Evolutionary conservation across 2,113 vertebrate species (phyloP).

Genomic region (Passer domesticus): DNA sequence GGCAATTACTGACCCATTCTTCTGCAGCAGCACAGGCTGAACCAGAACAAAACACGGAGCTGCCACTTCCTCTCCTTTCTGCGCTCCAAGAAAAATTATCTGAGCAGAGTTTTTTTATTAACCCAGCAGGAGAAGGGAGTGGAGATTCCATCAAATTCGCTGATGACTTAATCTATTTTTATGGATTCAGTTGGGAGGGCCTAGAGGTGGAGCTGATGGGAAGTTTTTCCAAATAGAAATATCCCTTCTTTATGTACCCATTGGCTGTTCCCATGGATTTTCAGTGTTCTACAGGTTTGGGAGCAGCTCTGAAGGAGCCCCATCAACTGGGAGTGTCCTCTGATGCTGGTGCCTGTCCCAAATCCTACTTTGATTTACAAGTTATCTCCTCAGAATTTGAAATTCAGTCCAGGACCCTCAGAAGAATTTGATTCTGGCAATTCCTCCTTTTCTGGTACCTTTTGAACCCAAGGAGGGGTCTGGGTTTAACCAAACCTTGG

Average conservation of each 20-base stretch:
- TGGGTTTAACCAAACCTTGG: not conserved
- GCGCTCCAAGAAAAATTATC: not conserved
- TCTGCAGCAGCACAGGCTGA: not conserved
- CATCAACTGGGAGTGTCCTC: not conserved
- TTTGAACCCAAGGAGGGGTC: not conserved
- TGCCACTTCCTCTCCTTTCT: not conserved
- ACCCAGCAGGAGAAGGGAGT: not conserved
- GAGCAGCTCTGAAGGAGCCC: not conserved
- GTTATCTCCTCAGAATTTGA: not conserved
- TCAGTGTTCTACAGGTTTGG: not conserved
- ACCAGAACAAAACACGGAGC: not conserved
- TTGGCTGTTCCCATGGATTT: not conserved
- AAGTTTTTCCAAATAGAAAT: not conserved
- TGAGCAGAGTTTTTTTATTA: not conserved
- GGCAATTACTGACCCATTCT: slow-evolving; percentile 7
- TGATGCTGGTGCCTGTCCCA: not conserved
- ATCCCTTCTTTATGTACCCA: not conserved
- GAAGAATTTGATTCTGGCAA: not conserved
- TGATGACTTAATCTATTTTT: not conserved
- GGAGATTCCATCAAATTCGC: not conserved
- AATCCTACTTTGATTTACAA: not conserved
- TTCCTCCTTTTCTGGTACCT: not conserved
- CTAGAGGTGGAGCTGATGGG: not conserved
- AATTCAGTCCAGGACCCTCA: not conserved
- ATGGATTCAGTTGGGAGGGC: not conserved